A percentile compares a stretch with the other conserved stretches of the same genome.
phyloP scores from a whole-genome alignment of 2,797 vertebrate genomes.

The Kryptolebias ocellatus region DNA sequence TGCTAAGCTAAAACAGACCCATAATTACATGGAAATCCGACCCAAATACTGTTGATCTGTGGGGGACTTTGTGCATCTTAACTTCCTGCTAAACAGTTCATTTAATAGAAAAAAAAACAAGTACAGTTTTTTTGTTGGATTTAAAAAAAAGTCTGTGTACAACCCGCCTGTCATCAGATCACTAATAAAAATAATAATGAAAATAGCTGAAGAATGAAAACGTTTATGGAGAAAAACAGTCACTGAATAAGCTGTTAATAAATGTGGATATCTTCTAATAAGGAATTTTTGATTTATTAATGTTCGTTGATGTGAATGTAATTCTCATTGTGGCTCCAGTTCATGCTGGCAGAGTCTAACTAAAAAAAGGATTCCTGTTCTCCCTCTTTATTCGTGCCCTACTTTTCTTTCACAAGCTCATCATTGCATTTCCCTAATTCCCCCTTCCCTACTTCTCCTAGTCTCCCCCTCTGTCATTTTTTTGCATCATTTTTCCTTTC shows the following conservation, averaged over 20 bases:
- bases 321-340: constrained; percentile 7
- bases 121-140: neutral
- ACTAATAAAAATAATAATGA: no score
- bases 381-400: constrained; percentile 35
- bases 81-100: constrained; percentile 5
- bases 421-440: constrained; percentile 31
- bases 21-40: constrained; percentile 21
- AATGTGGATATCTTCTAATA: no score
- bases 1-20: constrained; percentile 29
- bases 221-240: neutral
- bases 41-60: constrained; percentile 31
- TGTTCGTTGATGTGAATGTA: constrained; percentile 13
- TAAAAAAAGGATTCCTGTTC: constrained; percentile 32
- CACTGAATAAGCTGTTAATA: no score
- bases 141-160: neutral
- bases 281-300: no score
- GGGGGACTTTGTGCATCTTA: constrained; percentile 3
- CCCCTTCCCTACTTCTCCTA: neutral
- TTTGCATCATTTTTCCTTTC: constrained; percentile 22
- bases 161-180: neutral
- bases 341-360: constrained; percentile 12
- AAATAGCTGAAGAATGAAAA: neutral
- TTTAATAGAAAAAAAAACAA: constrained; percentile 1
- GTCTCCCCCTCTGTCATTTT: constrained; percentile 16
- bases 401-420: constrained; percentile 37